Percentiles rank a stretch among this genome's conserved stretches.
These are phyloP conservation scores for Delichon dasypus DNA, from an alignment of 2,797 vertebrate genomes.

Conservation along the genomic window DNA sequence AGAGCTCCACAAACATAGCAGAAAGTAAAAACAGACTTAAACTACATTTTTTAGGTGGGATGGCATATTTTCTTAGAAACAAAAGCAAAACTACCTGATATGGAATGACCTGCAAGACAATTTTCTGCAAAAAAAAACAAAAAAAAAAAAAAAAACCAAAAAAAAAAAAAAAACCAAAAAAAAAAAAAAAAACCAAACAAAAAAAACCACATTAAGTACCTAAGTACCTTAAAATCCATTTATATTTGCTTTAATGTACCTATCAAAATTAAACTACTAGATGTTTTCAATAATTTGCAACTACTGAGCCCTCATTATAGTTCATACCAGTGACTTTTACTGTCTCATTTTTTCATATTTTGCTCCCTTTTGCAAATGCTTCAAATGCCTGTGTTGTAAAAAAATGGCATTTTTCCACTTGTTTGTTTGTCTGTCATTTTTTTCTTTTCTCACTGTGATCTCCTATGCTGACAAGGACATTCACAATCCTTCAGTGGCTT, in stretches of 20 bases:
- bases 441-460: not conserved
- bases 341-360: not conserved
- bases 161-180: not conserved
- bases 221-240: not conserved
- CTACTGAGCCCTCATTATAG: not conserved
- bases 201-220: not conserved
- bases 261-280: not conserved
- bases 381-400: not conserved
- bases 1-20: rapidly evolving
- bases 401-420: not conserved
- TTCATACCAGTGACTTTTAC: not conserved
- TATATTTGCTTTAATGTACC: not conserved
- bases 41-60: not conserved
- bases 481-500: not conserved
- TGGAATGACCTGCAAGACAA: not conserved
- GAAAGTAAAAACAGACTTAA: not conserved
- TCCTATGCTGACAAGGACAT: not conserved
- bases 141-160: not conserved
- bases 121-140: not conserved
- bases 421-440: too few species aligned
- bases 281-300: not conserved
- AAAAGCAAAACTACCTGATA: not conserved
- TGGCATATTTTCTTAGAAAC: not conserved
- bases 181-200: not conserved
- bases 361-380: not conserved